phyloP scores from a whole-genome alignment of 2,797 vertebrate genomes.

The Melanotaenia maccullochi region DNA sequence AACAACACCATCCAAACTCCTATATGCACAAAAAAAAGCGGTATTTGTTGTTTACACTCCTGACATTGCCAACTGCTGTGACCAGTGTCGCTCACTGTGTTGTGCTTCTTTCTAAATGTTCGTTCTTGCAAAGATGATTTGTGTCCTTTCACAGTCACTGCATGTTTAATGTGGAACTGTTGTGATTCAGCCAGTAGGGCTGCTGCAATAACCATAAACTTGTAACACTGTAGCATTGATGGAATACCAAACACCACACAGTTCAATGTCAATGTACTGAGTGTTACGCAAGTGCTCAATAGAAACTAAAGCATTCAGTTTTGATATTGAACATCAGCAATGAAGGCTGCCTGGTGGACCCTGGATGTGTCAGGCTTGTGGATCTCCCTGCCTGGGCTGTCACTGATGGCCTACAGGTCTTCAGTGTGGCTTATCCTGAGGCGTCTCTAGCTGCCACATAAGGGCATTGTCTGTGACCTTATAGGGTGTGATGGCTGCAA shows the following conservation, averaged over 20 bases:
- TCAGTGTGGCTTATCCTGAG: neutral
- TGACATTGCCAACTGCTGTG: neutral
- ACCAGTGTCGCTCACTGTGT: too few species aligned
- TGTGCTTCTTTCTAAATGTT: too few species aligned
- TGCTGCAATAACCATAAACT: neutral
- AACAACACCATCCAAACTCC: neutral
- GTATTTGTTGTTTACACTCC: neutral
- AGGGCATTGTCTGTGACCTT: neutral
- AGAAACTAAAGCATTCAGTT: neutral
- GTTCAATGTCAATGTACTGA: neutral
- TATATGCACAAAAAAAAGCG: neutral
- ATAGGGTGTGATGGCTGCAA: neutral
- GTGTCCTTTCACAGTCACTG: too few species aligned
- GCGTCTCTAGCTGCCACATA: neutral
- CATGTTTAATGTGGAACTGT: too few species aligned
- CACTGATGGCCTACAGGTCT: neutral
- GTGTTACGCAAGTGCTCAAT: neutral
- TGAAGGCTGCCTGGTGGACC: neutral
- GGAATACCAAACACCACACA: too few species aligned
- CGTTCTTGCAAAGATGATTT: too few species aligned
- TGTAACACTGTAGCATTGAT: neutral
- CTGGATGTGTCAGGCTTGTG: neutral
- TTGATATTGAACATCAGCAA: neutral
- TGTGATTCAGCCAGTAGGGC: too few species aligned
- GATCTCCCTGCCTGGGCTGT: neutral